phyloP scores from a whole-genome alignment of 2,888 invertebrate species.

The Apotomis capreana region DNA sequence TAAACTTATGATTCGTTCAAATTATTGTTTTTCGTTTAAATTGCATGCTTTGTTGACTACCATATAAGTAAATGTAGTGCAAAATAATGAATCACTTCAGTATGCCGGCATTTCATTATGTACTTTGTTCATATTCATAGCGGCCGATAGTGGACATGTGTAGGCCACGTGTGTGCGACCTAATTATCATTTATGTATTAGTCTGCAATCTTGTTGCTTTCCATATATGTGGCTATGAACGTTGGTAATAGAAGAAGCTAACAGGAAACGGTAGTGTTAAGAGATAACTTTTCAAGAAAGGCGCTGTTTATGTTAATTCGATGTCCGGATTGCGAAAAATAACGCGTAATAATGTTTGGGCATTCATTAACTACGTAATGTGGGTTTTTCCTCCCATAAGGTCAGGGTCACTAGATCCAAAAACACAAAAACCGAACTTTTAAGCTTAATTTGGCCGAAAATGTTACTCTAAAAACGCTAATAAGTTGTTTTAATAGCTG shows the following conservation, averaged over 20 bases:
- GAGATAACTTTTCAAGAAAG: background rate
- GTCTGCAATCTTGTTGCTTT: constrained; percentile 7
- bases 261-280: background rate
- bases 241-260: background rate
- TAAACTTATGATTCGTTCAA: no score
- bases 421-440: no score
- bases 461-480: no score
- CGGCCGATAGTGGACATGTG: constrained; percentile 44
- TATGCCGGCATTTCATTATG: constrained; percentile 14
- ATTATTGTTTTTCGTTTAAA: constrained; percentile 1
- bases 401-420: no score
- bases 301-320: background rate
- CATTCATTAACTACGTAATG: no score
- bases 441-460: no score
- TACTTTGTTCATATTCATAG: constrained; percentile 27
- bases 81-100: constrained; percentile 29
- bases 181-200: constrained; percentile 41
- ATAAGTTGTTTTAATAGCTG: no score
- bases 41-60: background rate
- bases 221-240: constrained; percentile 7
- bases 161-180: constrained; percentile 45
- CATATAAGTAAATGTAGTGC: background rate
- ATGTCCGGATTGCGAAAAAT: no score
- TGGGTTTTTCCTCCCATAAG: no score
- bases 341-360: no score